A percentile compares a stretch with the other conserved stretches of the same genome.
These are phyloP conservation scores for Drosophila infuscata DNA, from an alignment of 2,888 invertebrate species.

Conservation along the genomic window DNA sequence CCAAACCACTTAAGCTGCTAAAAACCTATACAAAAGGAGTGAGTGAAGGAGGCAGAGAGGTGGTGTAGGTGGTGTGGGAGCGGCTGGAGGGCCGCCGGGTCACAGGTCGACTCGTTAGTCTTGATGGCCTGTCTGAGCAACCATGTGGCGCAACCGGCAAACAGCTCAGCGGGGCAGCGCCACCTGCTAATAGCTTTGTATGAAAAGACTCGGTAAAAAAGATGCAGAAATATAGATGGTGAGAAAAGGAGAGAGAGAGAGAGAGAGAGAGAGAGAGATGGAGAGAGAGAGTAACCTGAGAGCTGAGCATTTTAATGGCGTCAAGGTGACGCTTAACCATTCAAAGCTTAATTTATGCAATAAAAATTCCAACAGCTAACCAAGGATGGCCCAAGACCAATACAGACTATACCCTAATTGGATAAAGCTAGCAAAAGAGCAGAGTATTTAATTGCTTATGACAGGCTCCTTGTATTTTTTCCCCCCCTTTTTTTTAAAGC, in stretches of 20 bases:
- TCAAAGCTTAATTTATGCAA: conserved; percentile 80
- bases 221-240: not conserved
- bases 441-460: conserved; percentile 75
- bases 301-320: conserved; percentile 69
- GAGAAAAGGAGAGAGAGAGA: not conserved
- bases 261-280: not conserved
- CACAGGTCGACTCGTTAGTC: conserved; percentile 56
- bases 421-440: conserved; percentile 45
- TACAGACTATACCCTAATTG: conserved; percentile 56
- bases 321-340: conserved; percentile 79
- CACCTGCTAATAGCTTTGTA: conserved; percentile 63
- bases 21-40: conserved; percentile 66
- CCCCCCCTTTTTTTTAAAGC: conserved; percentile 11
- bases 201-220: not conserved
- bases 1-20: conserved; percentile 75
- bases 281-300: conserved; percentile 13
- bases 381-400: conserved; percentile 30
- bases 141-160: conserved; percentile 33
- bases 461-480: conserved; percentile 26
- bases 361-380: conserved; percentile 67
- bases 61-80: not conserved
- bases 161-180: conserved; percentile 38
- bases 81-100: conserved; percentile 3
- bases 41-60: not conserved
- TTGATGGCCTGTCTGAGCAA: conserved; percentile 66